Base-by-base conservation (phyloP, 2,797 vertebrate species). In the Meriones psammophilus region DNA sequence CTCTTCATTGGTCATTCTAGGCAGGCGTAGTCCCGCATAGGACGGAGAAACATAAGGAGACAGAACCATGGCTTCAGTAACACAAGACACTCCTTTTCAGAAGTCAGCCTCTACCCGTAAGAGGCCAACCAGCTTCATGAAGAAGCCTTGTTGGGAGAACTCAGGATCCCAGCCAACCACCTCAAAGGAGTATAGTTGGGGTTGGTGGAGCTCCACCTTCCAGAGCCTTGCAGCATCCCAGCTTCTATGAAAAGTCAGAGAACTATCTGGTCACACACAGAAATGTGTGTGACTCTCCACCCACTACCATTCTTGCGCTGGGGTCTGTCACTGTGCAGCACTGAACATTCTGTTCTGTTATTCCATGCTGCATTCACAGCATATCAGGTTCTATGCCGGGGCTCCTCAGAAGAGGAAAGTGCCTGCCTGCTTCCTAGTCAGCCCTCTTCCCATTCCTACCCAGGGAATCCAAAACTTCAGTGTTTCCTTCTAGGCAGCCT, bases 301-400 rank as follows among this genome's bases (percentile, higher is more conserved):
- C 15, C 17, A 39, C 64, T 60, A 46, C 7, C 85, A n/a, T 66
- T 56, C 14, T 66, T 62, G 26, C 1, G 0, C 18, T 1, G 30
- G 22, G 15, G 13, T 10, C 14, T 15, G 6, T 50, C 39, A 8
- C 50, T 50, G 9, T 3, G 5, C 28, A 30, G 77, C 28, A 8
- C 3, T 86, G 12, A 56, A 2, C 24, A n/a, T 54, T 66, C 0
- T 0, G 86, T 69, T 73, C 0, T 0, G 54, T 54, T 50, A 54
- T 56, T 73, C 0, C 0, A 42, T 54, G 39, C 62, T 56, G 60
- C 3, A 12, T 58, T 24, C 42, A 33, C 5, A 5, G 1, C 36
- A 15, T 58, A 46, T 68, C 76, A 20, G 9, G 13, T 50, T 68
- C 60, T 69, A 56, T 56, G 30, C 15, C 24, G 28, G 50, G 28